Percentiles rank a stretch among this genome's conserved stretches.
These are phyloP conservation scores for Marmota flaviventris DNA, from an alignment of 2,113 vertebrate genomes.

Conservation along the genomic window DNA sequence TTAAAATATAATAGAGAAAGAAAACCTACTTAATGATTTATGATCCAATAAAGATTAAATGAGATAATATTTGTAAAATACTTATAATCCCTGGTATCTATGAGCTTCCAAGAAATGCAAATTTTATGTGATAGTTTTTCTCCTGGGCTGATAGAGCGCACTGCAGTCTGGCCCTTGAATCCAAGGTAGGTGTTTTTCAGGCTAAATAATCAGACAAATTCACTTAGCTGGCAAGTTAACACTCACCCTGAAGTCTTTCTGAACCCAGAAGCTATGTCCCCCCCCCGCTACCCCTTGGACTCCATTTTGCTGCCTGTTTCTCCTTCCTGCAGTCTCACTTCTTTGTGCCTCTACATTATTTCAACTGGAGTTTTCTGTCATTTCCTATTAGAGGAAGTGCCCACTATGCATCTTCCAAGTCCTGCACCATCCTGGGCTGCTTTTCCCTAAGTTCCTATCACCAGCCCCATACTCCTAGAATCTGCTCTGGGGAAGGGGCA, in stretches of 20 bases:
- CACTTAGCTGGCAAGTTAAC: neutral
- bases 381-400: neutral
- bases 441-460: too few relatives aligned
- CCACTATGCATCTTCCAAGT: neutral
- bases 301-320: neutral
- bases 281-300: neutral
- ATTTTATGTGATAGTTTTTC: neutral
- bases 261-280: neutral
- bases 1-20: neutral
- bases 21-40: slow-evolving; percentile 35
- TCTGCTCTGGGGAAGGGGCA: neutral
- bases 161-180: neutral
- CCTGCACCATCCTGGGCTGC: neutral
- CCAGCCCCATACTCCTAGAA: neutral
- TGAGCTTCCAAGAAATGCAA: neutral
- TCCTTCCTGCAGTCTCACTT: neutral
- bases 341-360: too few relatives aligned
- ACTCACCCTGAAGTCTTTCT: neutral
- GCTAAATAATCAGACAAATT: neutral
- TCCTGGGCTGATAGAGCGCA: neutral
- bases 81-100: neutral
- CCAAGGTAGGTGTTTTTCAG: neutral
- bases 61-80: slow-evolving; percentile 30
- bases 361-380: neutral
- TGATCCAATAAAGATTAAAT: slow-evolving; percentile 3